phyloP scores from a whole-genome alignment of 2,797 vertebrate species.

The Acanthiza pusilla region DNA sequence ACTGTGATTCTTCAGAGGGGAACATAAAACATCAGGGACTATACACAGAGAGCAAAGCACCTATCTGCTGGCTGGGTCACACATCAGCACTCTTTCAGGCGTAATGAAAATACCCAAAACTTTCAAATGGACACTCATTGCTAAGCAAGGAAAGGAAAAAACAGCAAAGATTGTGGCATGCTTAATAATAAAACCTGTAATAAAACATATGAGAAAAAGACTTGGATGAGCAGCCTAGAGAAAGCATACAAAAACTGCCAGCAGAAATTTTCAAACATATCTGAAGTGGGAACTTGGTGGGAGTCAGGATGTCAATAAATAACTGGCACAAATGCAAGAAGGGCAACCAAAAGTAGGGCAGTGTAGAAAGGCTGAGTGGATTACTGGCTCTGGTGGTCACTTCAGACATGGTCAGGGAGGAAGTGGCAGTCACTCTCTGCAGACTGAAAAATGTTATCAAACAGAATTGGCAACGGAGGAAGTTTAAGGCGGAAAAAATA shows the following conservation, averaged over 20 bases:
- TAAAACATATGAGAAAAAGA: neutral
- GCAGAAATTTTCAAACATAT: neutral
- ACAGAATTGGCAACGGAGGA: neutral
- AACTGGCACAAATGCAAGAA: neutral
- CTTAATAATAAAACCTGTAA: neutral
- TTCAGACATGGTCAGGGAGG: neutral
- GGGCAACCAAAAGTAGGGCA: neutral
- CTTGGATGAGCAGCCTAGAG: neutral
- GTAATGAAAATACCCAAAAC: neutral
- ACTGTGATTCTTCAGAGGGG: fast-evolving
- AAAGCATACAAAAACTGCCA: neutral
- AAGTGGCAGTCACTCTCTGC: neutral
- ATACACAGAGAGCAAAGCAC: neutral
- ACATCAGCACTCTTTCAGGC: neutral
- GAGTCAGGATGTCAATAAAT: neutral
- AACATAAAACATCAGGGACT: neutral
- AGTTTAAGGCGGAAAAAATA: neutral
- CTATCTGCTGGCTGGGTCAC: neutral
- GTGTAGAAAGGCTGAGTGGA: neutral
- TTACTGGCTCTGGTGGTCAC: neutral
- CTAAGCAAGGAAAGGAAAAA: neutral
- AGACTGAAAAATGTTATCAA: neutral
- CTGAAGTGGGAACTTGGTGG: neutral
- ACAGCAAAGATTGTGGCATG: neutral
- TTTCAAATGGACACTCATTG: neutral